These are phyloP conservation scores for Sweltsa coloradensis DNA, from an alignment of 1,140 invertebrate species.

Conservation along the genomic window DNA sequence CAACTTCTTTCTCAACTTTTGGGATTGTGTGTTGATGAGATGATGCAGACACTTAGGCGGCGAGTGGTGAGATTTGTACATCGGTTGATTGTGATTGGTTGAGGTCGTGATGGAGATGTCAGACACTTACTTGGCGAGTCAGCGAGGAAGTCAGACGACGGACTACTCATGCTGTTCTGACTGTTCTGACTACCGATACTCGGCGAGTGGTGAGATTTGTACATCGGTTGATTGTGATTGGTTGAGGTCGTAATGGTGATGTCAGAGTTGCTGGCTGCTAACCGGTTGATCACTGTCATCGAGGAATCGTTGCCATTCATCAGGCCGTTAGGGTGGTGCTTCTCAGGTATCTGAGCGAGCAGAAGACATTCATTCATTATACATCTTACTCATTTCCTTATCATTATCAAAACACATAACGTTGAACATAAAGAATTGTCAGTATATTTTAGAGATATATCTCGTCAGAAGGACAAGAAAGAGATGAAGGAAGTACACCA, in stretches of 20 bases:
- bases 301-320: slow-evolving; percentile 21
- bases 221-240: no score
- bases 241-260: slow-evolving; percentile 59
- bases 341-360: slow-evolving; percentile 12
- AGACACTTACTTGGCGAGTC: slow-evolving; percentile 65
- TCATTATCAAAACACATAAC: no score
- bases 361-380: no score
- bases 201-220: no score
- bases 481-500: no score
- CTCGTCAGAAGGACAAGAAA: no score
- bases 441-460: no score
- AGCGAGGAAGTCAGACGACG: slow-evolving; percentile 47
- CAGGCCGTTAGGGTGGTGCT: slow-evolving; percentile 11
- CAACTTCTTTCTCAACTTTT: neutral
- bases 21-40: neutral
- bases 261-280: slow-evolving; percentile 61
- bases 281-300: slow-evolving; percentile 42
- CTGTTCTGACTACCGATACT: slow-evolving; percentile 25
- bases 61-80: no score
- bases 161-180: slow-evolving; percentile 24
- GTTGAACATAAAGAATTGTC: no score
- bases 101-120: neutral
- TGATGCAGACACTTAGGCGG: neutral
- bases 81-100: no score
- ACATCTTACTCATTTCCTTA: no score